Conservation (phyloP, 2,888 invertebrate genomes). For the Syrphus vitripennis region DNA sequence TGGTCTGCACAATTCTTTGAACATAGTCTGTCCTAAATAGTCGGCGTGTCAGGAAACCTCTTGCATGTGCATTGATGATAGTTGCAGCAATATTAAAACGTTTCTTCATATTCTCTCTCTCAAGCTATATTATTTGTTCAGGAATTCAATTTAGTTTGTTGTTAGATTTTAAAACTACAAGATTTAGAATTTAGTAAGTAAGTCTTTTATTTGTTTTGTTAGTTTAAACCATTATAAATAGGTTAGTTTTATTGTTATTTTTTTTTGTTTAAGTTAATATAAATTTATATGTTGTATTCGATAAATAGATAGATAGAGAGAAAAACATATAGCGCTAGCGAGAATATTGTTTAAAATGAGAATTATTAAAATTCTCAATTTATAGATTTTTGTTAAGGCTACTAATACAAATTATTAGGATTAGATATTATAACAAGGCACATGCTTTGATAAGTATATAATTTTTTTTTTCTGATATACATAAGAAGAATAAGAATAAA, state of each 20-base stretch:
- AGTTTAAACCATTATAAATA: slow-evolving; percentile 65
- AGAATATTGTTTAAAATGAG: slow-evolving; percentile 15
- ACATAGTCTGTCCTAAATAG: slow-evolving; percentile 91
- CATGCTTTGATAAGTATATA: slow-evolving; percentile 68
- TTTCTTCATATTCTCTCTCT: slow-evolving; percentile 15
- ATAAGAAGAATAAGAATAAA: slow-evolving; percentile 11
- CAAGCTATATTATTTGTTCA: slow-evolving; percentile 3
- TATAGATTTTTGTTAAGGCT: slow-evolving; percentile 22
- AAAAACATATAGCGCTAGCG: slow-evolving; percentile 22
- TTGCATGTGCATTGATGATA: slow-evolving; percentile 85
- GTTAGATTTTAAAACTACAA: slow-evolving; percentile 50
- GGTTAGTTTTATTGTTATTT: slow-evolving; percentile 38
- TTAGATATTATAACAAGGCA: slow-evolving; percentile 71
- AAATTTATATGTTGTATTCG: slow-evolving; percentile 1
- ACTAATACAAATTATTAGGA: slow-evolving; percentile 44
- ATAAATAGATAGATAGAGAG: slow-evolving; percentile 38
- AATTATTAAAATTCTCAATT: slow-evolving; percentile 17
- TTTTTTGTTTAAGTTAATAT: neutral
- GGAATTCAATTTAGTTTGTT: neutral
- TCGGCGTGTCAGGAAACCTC: slow-evolving; percentile 91
- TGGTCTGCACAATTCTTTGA: slow-evolving; percentile 84
- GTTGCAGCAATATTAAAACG: slow-evolving; percentile 83
- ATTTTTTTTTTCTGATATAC: neutral
- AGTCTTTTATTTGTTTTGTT: slow-evolving; percentile 68
- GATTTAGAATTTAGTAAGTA: slow-evolving; percentile 59